A percentile compares a stretch with the other conserved stretches of the same genome.
phyloP scores from a whole-genome alignment of 2,888 invertebrate species.

The Amiota minor region DNA sequence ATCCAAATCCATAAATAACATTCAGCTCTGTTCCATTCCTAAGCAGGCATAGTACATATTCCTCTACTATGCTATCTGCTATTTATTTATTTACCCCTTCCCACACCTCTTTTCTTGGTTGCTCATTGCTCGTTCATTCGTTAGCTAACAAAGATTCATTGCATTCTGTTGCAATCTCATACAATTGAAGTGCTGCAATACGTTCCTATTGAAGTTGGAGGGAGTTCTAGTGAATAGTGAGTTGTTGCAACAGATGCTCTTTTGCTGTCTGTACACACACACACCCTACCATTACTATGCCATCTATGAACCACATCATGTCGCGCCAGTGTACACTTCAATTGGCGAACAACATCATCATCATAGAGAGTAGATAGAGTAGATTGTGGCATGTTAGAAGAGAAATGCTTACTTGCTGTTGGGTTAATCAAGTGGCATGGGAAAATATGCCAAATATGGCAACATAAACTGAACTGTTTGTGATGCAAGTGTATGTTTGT shows the following conservation, averaged over 20 bases:
- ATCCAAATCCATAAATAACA: constrained; percentile 17
- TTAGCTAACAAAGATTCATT: constrained; percentile 17
- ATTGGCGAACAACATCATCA: not conserved
- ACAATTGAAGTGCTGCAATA: constrained; percentile 17
- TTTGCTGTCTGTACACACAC: not conserved
- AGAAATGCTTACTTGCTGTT: constrained; percentile 36
- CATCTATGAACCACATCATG: not conserved
- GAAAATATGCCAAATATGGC: constrained; percentile 43
- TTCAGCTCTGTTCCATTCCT: not conserved
- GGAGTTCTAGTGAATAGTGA: not conserved
- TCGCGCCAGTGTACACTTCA: not conserved
- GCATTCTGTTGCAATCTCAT: constrained; percentile 22
- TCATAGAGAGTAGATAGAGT: not conserved
- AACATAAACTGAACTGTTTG: too few species aligned
- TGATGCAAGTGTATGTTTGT: not conserved
- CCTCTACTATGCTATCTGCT: not conserved
- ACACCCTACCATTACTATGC: not conserved
- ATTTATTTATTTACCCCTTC: not conserved
- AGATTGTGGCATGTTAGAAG: constrained; percentile 30
- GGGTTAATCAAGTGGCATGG: constrained; percentile 65
- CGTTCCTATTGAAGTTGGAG: not conserved
- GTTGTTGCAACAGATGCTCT: not conserved
- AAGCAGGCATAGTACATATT: not conserved
- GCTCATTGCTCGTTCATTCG: not conserved
- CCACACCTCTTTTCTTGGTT: not conserved